A percentile compares a stretch with the other conserved stretches of the same genome.
Evolutionary conservation across 2,113 vertebrate species (phyloP).

Genomic region (Mus spicilegus): DNA sequence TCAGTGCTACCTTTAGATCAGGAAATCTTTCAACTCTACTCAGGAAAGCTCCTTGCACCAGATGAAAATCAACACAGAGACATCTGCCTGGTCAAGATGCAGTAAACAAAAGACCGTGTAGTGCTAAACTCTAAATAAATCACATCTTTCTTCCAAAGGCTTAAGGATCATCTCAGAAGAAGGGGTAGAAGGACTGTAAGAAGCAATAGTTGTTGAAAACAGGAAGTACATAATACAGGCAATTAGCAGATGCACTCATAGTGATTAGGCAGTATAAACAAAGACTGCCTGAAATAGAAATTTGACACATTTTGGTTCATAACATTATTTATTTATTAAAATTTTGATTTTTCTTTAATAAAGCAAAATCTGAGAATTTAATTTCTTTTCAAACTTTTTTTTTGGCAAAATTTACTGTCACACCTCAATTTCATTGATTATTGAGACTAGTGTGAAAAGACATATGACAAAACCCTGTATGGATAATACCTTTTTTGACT

Average conservation of each 20-base stretch:
- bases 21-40: background rate
- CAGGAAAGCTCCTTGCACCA: background rate
- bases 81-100: background rate
- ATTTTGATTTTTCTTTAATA: background rate
- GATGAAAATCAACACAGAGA: background rate
- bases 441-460: slow-evolving; percentile 37
- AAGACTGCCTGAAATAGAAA: background rate
- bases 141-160: background rate
- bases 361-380: background rate
- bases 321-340: background rate
- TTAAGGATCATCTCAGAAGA: background rate
- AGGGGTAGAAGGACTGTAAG: no score
- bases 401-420: background rate
- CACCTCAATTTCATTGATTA: background rate
- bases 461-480: background rate
- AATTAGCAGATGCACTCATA: background rate
- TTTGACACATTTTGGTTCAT: background rate
- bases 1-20: background rate
- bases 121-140: background rate
- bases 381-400: background rate
- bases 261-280: background rate
- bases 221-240: background rate
- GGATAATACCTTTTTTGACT: slow-evolving; percentile 11
- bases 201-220: no score
- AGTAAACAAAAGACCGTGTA: background rate